A percentile compares a stretch with the other conserved stretches of the same genome.
Conservation (phyloP, 2,888 invertebrate genomes). For the Pseudoips prasinana region DNA sequence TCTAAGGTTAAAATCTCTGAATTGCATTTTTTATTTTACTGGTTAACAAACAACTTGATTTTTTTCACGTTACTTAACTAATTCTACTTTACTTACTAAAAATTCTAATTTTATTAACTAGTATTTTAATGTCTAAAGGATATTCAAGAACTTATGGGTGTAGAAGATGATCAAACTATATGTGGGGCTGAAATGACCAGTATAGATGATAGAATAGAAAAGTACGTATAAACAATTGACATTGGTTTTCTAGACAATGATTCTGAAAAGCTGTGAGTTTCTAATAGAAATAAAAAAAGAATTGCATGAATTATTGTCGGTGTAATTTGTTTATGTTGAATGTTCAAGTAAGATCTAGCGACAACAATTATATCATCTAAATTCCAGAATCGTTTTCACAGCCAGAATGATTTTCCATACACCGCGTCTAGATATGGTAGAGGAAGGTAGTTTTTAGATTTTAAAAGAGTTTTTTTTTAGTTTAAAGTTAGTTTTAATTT, state of each 20-base stretch:
- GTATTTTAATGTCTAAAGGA: conserved; percentile 61
- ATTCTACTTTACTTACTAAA: conserved; percentile 66
- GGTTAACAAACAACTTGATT: conserved; percentile 79
- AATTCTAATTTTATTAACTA: conserved; percentile 60
- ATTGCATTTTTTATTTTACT: conserved; percentile 76
- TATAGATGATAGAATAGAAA: conserved; percentile 27
- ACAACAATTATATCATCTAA: conserved; percentile 57
- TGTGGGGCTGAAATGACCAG: conserved; percentile 27
- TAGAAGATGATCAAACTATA: conserved; percentile 35
- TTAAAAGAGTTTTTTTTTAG: conserved; percentile 52
- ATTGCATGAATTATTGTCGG: conserved; percentile 58
- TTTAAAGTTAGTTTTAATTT: conserved; percentile 57
- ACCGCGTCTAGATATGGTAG: conserved; percentile 76
- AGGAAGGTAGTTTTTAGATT: conserved; percentile 57
- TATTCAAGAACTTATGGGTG: conserved; percentile 39
- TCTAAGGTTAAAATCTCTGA: conserved; percentile 77
- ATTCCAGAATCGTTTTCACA: conserved; percentile 69
- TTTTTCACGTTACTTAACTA: conserved; percentile 62
- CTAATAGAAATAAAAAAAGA: conserved; percentile 19
- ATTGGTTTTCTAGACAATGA: conserved; percentile 36
- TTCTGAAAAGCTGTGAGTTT: conserved; percentile 24
- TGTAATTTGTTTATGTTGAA: conserved; percentile 33
- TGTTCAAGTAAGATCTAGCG: conserved; percentile 33
- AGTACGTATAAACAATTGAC: conserved; percentile 59
- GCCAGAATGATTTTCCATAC: conserved; percentile 79